phyloP scores from a whole-genome alignment of 53 echinoderm and acorn worm species.

The Holothuria scabra region DNA sequence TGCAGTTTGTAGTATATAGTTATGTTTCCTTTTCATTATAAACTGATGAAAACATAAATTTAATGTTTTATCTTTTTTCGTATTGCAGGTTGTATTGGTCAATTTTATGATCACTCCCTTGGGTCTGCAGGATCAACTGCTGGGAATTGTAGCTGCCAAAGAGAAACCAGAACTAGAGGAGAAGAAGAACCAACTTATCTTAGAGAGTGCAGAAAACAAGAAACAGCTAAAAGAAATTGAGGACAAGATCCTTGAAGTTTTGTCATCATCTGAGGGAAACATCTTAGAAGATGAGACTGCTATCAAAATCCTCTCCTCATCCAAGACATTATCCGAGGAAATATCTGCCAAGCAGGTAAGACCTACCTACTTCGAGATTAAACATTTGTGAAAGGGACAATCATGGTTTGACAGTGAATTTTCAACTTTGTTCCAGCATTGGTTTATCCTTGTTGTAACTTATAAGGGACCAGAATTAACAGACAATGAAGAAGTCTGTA shows the following conservation, averaged over 20 bases:
- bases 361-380: no score
- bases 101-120: slow-evolving; percentile 99
- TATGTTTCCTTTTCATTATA: no score
- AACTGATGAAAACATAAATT: no score
- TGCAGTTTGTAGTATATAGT: no score
- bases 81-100: slow-evolving; percentile 80
- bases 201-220: slow-evolving; percentile 95
- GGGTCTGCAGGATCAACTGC: slow-evolving; percentile 97
- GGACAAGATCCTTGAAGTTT: slow-evolving; percentile 91
- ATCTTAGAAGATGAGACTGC: slow-evolving; percentile 98
- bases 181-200: slow-evolving; percentile 98
- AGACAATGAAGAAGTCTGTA: no score
- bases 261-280: slow-evolving; percentile 95
- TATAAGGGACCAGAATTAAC: no score
- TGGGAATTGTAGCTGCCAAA: slow-evolving; percentile 96
- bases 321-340: slow-evolving; percentile 94
- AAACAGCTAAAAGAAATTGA: slow-evolving; percentile 99
- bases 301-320: slow-evolving; percentile 91
- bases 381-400: no score
- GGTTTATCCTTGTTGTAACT: no score
- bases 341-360: slow-evolving; percentile 96
- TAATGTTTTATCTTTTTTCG: no score
- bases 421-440: no score
- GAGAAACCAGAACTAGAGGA: slow-evolving; percentile 98
- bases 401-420: no score